Base-by-base conservation (phyloP, 2,113 vertebrate genomes). In the Ptyas mucosa region DNA sequence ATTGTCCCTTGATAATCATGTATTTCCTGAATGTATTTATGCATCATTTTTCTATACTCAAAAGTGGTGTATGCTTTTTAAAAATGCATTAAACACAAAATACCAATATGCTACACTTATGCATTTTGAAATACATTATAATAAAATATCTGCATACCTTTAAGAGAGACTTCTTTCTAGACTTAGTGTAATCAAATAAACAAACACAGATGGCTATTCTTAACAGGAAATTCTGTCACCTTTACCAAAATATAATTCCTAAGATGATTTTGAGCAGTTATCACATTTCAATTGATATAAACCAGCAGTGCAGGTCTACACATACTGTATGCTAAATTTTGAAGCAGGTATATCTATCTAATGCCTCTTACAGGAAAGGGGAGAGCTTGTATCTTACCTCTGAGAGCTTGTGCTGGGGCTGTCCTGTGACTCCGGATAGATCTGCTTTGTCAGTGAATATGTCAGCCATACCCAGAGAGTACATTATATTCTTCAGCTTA, bases 401-500 rank as follows among this genome's bases (percentile, higher is more conserved):
- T 64, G 97, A 98, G 39, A 99, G 94, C 1, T 18, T 54, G 54
- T 98, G 81, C 0, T 94, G 91, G 0, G 0, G 1, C 0, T 87
- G 54, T 14, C 97, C 94, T 7, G 98, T 96, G 95, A 99, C 97
- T 23, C 98, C 98, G 0, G 96, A 97, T 5, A 99, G 95, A 92
- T 99, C 94, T 15, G 98, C 98, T 1, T 0, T n/a, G 0, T 93
- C 7, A 87, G 90, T 87, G 95, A 99, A 99, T 94, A 98, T 97
- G 81, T 97, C 96, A 20, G 92, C 89, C 93, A 99, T 97, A 94
- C 98, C 98, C 98, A 98, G 96, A 20, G 94, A 57, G 5, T n/a
- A 69, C 95, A 99, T 91, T 85, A 97, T 5, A 0, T 87, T 64
- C 20, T 96, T 95, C 94, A 99, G 95, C 1, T 95, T 24, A 11